Conservation (phyloP, 2,888 invertebrate genomes). For the Eupithecia subumbrata region DNA sequence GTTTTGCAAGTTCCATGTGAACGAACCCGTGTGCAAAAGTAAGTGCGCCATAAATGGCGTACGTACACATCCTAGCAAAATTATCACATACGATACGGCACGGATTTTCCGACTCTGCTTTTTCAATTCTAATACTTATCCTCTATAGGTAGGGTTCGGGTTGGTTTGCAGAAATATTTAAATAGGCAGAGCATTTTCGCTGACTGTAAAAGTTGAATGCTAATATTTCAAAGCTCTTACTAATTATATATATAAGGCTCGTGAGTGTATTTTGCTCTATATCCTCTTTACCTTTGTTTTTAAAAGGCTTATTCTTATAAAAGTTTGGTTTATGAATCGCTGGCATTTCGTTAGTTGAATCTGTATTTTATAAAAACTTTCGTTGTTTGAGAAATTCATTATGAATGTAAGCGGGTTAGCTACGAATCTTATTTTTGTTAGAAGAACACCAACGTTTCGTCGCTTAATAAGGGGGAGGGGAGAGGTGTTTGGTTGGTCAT, state of each 20-base stretch:
- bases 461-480: too few species aligned
- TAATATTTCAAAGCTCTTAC: constrained; percentile 13
- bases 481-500: too few species aligned
- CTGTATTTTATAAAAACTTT: too few species aligned
- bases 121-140: neutral
- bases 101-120: neutral
- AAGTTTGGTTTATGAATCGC: neutral
- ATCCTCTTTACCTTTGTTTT: constrained; percentile 4
- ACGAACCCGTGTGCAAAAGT: neutral
- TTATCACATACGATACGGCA: neutral
- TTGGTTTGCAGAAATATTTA: neutral
- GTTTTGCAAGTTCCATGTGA: neutral
- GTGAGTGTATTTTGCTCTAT: constrained; percentile 3
- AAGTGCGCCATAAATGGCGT: neutral
- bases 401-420: too few species aligned
- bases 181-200: constrained; percentile 12
- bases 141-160: neutral
- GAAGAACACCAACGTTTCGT: too few species aligned
- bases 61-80: constrained; percentile 5
- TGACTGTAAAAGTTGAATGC: constrained; percentile 11
- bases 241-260: constrained; percentile 17
- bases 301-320: neutral
- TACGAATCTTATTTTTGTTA: too few species aligned
- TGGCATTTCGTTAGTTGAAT: too few species aligned
- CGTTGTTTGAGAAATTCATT: too few species aligned